Percentiles rank a stretch among this genome's conserved stretches.
These are phyloP conservation scores for Doryteuthis pealeii DNA, from an alignment of 1,140 invertebrate species.

Conservation along the genomic window DNA sequence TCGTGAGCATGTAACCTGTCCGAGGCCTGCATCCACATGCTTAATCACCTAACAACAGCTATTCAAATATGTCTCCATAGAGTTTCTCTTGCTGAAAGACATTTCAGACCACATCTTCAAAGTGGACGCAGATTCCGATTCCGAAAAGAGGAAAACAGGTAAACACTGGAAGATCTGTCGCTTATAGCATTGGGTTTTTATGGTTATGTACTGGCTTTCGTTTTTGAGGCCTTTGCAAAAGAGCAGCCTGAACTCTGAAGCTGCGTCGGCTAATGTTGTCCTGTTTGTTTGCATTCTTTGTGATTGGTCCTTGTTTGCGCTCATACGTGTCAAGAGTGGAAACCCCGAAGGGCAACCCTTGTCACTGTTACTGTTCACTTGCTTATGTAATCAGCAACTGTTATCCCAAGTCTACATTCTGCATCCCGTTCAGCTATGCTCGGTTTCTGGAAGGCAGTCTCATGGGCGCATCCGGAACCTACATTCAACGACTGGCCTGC, in stretches of 20 bases:
- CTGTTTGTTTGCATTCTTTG: constrained; percentile 30
- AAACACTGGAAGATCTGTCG: constrained; percentile 36
- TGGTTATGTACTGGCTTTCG: constrained; percentile 40
- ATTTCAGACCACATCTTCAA: neutral
- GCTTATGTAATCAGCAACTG: constrained; percentile 44
- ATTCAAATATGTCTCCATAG: neutral
- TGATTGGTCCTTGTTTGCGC: constrained; percentile 43
- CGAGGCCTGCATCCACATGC: constrained; percentile 1
- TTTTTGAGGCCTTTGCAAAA: constrained; percentile 50
- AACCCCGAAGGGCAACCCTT: constrained; percentile 36
- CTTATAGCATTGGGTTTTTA: constrained; percentile 36
- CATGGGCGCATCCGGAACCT: constrained; percentile 50
- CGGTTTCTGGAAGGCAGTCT: constrained; percentile 38
- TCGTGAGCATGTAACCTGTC: neutral
- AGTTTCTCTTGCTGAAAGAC: neutral
- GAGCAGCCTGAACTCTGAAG: constrained; percentile 48
- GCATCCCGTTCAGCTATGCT: constrained; percentile 35
- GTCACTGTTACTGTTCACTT: constrained; percentile 34
- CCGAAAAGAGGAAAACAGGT: neutral
- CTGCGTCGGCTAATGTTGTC: constrained; percentile 41
- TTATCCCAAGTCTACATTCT: constrained; percentile 46
- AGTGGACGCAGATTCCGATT: no score
- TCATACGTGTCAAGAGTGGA: constrained; percentile 40
- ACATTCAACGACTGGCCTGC: constrained; percentile 45
- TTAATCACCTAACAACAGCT: neutral